A percentile compares a stretch with the other conserved stretches of the same genome.
Evolutionary conservation across 2,797 vertebrate genomes (phyloP).

Genomic region (Xenopus petersii): DNA sequence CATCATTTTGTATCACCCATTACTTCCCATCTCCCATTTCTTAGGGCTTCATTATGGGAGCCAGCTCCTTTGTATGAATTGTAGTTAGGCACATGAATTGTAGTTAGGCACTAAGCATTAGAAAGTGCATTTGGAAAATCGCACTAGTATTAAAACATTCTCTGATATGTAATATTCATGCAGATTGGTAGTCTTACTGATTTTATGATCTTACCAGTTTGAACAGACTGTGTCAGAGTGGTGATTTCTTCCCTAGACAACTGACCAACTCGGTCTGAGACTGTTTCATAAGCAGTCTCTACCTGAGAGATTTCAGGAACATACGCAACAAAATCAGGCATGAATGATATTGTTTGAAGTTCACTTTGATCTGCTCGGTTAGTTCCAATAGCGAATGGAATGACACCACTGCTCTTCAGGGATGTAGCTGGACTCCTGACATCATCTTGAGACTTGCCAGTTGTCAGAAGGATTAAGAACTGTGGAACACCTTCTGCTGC

Average conservation of each 20-base stretch:
- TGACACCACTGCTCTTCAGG: conserved; percentile 75
- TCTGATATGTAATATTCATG: too few relatives aligned
- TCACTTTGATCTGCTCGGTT: conserved; percentile 82
- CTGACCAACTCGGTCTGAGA: conserved; percentile 65
- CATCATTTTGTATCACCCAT: too few relatives aligned
- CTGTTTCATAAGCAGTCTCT: conserved; percentile 64
- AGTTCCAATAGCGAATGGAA: conserved; percentile 80
- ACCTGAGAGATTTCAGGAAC: conserved; percentile 75
- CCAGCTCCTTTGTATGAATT: too few relatives aligned
- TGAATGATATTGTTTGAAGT: conserved; percentile 82
- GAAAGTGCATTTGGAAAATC: too few relatives aligned
- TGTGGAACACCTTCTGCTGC: conserved; percentile 72
- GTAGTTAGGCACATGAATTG: too few relatives aligned
- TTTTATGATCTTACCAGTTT: conserved; percentile 33
- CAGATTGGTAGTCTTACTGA: not conserved
- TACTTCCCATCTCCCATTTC: too few relatives aligned
- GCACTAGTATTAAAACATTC: too few relatives aligned
- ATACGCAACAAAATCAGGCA: conserved; percentile 76
- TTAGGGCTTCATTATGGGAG: too few relatives aligned
- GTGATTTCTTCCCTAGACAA: conserved; percentile 59
- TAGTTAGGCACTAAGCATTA: too few relatives aligned
- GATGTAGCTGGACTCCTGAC: conserved; percentile 75
- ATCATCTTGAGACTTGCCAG: conserved; percentile 83
- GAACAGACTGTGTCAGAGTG: conserved; percentile 27
- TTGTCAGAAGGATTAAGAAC: conserved; percentile 83